phyloP scores from a whole-genome alignment of 2,113 vertebrate species.

The Sisor rabdophorus region DNA sequence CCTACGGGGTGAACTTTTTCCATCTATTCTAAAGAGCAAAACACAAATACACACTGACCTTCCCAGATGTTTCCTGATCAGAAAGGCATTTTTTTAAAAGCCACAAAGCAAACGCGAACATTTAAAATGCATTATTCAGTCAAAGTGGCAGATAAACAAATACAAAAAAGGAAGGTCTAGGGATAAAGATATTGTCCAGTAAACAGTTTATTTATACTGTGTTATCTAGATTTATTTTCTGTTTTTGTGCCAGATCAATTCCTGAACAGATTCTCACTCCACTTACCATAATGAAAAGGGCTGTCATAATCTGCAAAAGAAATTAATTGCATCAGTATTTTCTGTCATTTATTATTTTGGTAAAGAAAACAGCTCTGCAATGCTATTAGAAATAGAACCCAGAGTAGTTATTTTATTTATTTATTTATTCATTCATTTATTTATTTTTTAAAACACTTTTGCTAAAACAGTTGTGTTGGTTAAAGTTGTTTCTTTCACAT shows the following conservation, averaged over 20 bases:
- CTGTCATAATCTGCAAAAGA: conserved; percentile 64
- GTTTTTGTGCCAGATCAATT: conserved; percentile 3
- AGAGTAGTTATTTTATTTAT: background rate
- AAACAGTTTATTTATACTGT: background rate
- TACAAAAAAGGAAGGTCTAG: background rate
- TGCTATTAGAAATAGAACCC: background rate
- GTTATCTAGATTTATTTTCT: no score
- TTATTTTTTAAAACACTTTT: no score
- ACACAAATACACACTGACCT: conserved; percentile 46
- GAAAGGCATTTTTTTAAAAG: background rate
- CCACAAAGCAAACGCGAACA: background rate
- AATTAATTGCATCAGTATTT: conserved; percentile 39
- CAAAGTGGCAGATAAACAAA: background rate
- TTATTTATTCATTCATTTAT: no score
- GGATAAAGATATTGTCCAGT: background rate
- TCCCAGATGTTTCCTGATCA: conserved; percentile 59
- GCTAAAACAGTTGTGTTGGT: background rate
- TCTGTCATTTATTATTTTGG: background rate
- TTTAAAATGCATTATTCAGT: background rate
- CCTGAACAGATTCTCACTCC: conserved; percentile 19
- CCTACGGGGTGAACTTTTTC: conserved; percentile 55
- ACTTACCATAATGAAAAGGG: conserved; percentile 73
- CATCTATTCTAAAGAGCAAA: conserved; percentile 52
- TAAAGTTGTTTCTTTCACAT: background rate
- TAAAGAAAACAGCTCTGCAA: background rate